Conservation (phyloP, 2,888 invertebrate species). For the Synanthedon myopaeformis region DNA sequence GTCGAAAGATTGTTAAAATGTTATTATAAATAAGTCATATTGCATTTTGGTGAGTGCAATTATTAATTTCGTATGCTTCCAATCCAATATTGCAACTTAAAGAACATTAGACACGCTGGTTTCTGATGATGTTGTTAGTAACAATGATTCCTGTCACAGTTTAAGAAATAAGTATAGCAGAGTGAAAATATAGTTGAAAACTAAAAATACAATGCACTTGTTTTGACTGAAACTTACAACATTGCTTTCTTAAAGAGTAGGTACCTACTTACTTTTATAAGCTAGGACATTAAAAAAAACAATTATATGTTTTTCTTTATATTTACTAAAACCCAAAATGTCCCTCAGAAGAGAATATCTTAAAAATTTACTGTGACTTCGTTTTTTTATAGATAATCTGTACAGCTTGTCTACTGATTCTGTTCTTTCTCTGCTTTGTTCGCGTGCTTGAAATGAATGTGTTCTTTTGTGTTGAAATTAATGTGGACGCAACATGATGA, state of each 20-base stretch:
- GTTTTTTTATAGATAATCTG: background rate
- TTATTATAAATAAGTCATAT: slow-evolving; percentile 10
- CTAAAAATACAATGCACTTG: too few species aligned
- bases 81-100: slow-evolving; percentile 52
- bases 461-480: background rate
- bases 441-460: slow-evolving; percentile 42
- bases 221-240: too few species aligned
- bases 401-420: background rate
- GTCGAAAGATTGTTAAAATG: slow-evolving; percentile 27
- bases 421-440: slow-evolving; percentile 22
- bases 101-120: slow-evolving; percentile 54
- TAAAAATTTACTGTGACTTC: too few species aligned
- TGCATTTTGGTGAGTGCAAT: slow-evolving; percentile 36
- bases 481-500: background rate
- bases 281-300: too few species aligned
- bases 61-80: slow-evolving; percentile 61
- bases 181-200: background rate
- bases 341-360: too few species aligned
- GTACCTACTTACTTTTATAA: too few species aligned
- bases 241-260: too few species aligned
- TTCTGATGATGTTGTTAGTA: slow-evolving; percentile 59
- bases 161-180: background rate
- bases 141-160: slow-evolving; percentile 4
- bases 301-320: too few species aligned
- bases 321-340: too few species aligned